These are phyloP conservation scores for Tympanoctomys barrerae DNA, from an alignment of 2,797 vertebrate species.

Conservation along the genomic window DNA sequence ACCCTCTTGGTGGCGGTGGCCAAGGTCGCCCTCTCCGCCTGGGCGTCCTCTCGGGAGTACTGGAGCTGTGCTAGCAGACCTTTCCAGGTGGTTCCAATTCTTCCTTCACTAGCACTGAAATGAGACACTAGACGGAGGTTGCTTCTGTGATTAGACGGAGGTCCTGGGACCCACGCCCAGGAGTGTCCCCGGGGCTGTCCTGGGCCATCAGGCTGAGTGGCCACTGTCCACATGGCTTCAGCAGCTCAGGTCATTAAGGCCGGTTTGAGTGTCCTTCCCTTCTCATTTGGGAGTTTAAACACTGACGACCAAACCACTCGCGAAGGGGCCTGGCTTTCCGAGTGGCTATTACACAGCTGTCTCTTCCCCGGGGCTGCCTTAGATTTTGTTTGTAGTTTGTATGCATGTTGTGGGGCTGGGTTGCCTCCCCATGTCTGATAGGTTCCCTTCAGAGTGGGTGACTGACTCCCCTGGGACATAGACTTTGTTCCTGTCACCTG, in stretches of 20 bases:
- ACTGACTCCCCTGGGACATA: background rate
- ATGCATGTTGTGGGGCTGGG: background rate
- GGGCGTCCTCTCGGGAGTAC: too few relatives aligned
- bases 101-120: background rate
- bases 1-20: background rate
- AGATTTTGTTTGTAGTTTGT: background rate
- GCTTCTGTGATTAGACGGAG: background rate
- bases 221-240: background rate
- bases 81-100: background rate
- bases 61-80: background rate
- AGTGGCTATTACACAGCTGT: background rate
- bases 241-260: background rate
- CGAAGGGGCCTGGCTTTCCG: background rate
- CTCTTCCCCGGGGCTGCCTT: background rate
- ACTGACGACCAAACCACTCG: too few relatives aligned
- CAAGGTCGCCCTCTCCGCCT: background rate
- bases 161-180: background rate
- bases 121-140: background rate
- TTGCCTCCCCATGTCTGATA: background rate
- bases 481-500: background rate
- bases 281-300: too few relatives aligned
- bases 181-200: background rate
- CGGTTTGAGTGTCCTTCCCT: background rate
- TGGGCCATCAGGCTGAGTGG: background rate
- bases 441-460: background rate